Conservation (phyloP, 2,888 invertebrate genomes). For the Nesidiocoris tenuis region DNA sequence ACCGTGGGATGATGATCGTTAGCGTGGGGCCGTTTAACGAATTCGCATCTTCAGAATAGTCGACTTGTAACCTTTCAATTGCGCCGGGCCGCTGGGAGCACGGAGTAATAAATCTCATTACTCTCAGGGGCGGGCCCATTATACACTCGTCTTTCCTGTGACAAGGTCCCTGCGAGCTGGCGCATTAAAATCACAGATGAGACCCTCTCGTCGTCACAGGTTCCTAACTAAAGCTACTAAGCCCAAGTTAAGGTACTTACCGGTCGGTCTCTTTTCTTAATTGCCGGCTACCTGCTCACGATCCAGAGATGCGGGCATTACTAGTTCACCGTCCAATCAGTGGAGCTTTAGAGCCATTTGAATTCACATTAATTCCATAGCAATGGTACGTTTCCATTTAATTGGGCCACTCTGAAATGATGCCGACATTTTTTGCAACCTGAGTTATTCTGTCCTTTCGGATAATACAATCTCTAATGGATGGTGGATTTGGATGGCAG, state of each 20-base stretch:
- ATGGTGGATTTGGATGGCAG: too few relatives aligned
- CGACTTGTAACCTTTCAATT: neutral
- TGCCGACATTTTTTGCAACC: too few relatives aligned
- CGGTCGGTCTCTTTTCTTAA: neutral
- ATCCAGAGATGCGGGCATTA: neutral
- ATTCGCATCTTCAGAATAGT: neutral
- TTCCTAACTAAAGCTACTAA: neutral
- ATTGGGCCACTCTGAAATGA: too few relatives aligned
- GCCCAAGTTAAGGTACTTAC: neutral
- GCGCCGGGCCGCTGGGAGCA: neutral
- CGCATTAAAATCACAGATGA: constrained; percentile 29
- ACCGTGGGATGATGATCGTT: neutral
- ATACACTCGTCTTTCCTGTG: neutral
- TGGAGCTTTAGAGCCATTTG: neutral
- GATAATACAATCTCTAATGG: too few relatives aligned
- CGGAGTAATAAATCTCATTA: neutral
- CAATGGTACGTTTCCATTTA: too few relatives aligned
- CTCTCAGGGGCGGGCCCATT: neutral
- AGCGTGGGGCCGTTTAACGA: neutral
- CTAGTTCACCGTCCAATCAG: neutral
- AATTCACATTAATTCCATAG: neutral
- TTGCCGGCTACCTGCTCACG: neutral
- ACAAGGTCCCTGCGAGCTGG: constrained; percentile 5
- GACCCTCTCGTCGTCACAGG: neutral
- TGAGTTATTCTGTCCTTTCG: too few relatives aligned